phyloP scores from a whole-genome alignment of 2,888 invertebrate species.

The Diplazon laetatorius region DNA sequence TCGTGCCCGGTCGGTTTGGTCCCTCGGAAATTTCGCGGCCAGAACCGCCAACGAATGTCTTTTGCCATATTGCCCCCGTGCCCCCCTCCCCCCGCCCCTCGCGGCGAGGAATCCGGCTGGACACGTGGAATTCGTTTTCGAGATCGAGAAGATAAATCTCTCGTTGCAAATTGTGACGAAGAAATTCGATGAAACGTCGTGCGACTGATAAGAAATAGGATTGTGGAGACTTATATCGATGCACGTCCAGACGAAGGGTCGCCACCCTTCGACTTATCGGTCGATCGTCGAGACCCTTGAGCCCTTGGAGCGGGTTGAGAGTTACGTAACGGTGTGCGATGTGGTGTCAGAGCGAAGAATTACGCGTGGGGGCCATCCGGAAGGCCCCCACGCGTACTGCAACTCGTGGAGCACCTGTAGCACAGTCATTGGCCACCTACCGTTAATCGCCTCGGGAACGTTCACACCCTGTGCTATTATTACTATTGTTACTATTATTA shows the following conservation, averaged over 20 bases:
- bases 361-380: conserved; percentile 15
- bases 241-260: conserved; percentile 16
- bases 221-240: too few species aligned
- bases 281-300: conserved; percentile 25
- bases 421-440: neutral
- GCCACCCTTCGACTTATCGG: conserved; percentile 35
- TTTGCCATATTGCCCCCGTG: neutral
- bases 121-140: conserved; percentile 27
- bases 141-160: neutral
- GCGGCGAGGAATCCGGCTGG: conserved; percentile 18
- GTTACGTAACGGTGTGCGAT: neutral
- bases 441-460: too few species aligned
- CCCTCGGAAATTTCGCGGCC: conserved; percentile 39
- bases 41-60: neutral
- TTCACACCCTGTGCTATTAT: neutral
- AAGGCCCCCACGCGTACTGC: conserved; percentile 18
- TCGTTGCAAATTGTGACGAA: neutral
- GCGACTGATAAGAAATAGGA: neutral
- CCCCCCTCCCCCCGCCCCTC: neutral
- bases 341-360: neutral
- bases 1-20: too few species aligned
- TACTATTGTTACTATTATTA: neutral
- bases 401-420: neutral
- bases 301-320: neutral
- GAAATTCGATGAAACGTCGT: neutral